These are phyloP conservation scores for Chesias legatella DNA, from an alignment of 2,888 invertebrate species.

Conservation along the genomic window DNA sequence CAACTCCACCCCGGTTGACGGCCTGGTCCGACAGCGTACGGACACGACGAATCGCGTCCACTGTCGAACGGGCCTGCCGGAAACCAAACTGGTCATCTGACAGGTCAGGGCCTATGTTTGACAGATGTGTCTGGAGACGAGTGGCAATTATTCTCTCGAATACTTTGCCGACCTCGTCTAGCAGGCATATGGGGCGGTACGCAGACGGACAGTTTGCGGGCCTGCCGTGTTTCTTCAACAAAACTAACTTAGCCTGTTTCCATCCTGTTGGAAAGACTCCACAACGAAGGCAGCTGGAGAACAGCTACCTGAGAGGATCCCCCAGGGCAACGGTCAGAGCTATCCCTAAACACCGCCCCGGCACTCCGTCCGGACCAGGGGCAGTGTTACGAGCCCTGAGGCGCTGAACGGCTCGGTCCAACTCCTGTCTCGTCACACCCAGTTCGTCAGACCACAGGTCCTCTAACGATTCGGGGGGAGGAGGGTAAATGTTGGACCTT, in stretches of 20 bases:
- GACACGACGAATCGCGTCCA: neutral
- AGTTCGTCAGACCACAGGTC: neutral
- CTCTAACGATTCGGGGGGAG: too few species aligned
- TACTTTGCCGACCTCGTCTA: constrained; percentile 3
- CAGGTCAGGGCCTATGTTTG: neutral
- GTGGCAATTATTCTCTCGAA: constrained; percentile 4
- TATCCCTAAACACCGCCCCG: neutral
- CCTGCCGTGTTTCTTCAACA: constrained; percentile 1
- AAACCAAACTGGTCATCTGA: constrained; percentile 3
- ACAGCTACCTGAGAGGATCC: neutral
- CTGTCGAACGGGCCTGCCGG: neutral
- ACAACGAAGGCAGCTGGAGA: neutral
- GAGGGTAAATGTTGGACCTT: too few species aligned
- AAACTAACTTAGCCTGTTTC: constrained; percentile 3
- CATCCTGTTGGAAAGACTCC: neutral
- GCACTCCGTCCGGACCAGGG: neutral
- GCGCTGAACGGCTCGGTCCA: neutral
- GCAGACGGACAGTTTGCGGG: constrained; percentile 2
- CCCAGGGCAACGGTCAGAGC: neutral
- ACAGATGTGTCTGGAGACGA: neutral
- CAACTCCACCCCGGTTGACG: neutral
- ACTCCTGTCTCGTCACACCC: neutral
- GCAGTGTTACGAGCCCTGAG: neutral
- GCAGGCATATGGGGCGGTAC: constrained; percentile 1
- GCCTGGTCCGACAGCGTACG: neutral